Base-by-base conservation (phyloP, 2,113 vertebrate species). In the Dicaeum eximium region DNA sequence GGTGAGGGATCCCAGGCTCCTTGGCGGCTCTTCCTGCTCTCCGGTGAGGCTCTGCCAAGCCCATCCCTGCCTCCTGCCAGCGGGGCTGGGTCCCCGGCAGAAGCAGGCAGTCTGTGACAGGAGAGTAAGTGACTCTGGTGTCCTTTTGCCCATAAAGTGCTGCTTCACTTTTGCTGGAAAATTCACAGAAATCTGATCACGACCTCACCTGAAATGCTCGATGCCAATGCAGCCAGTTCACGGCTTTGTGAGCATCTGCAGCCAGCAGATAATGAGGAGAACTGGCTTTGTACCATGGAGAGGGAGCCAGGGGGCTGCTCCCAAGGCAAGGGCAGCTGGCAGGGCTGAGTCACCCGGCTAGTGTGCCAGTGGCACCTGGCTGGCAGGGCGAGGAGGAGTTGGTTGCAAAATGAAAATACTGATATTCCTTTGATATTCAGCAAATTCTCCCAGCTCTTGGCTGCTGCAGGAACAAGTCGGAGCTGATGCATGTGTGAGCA, bases 191-290 rank as follows among this genome's bases (percentile, higher is more conserved):
- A 51, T n/a, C 38, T 45, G 71, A 66, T 22, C 27, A 1, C 12
- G 28, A 37, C 42, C 42, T 45, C 8, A 5, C 51, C 54, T 38
- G 14, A 92, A 92, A 73, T 1, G 7, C 7, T 13, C 60, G 1
- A 0, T 17, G 24, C 78, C 3, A 0, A 15, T 6, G 71, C 0
- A 0, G 60, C 19, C 7, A 33, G 38, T 62, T 70, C 71, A 7
- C 4, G 23, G 71, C 74, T 62, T 44, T 35, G 7, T 1, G 47
- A 73, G 11, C 81, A 53, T 30, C 77, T 64, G 91, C 53, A 80
- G 23, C 3, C 80, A 44, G 89, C 45, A 92, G 91, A 91, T 71
- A 83, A n/a, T 37, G 17, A 19, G 19, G 37, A 78, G 58, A 73
- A 7, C 77, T 67, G 85, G 75, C 72, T 82, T 21, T 9, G 57